Evolutionary conservation across 2,113 vertebrate genomes (phyloP).

Genomic region (Pelobates fuscus): DNA sequence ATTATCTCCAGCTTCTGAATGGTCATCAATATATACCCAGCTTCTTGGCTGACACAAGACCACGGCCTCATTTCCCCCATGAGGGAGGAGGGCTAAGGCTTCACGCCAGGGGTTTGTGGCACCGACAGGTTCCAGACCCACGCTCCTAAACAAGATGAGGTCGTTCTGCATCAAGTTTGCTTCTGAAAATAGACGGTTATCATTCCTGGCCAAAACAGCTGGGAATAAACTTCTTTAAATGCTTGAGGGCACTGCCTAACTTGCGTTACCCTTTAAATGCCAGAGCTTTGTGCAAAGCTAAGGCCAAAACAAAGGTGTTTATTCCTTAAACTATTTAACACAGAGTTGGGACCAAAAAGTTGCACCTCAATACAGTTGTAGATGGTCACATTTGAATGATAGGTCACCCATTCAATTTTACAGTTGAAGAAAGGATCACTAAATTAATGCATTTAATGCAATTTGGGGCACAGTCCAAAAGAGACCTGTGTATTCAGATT

Average conservation of each 20-base stretch:
- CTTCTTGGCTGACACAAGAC: neutral
- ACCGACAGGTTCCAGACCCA: slow-evolving; percentile 37
- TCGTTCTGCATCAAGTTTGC: neutral
- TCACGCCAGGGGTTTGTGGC: slow-evolving; percentile 55
- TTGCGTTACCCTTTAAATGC: no score
- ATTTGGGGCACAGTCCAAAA: no score
- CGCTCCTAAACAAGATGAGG: neutral
- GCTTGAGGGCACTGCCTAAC: neutral
- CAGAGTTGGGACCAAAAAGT: no score
- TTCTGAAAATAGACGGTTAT: neutral
- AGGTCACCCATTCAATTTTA: no score
- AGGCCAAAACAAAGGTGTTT: no score
- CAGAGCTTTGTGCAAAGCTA: no score
- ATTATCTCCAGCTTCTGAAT: accelerated
- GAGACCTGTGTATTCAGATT: no score
- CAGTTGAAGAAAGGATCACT: no score
- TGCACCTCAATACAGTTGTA: no score
- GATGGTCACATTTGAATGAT: no score
- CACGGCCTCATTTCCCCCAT: neutral
- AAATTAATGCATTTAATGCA: no score
- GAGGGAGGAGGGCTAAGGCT: neutral
- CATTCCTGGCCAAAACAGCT: neutral
- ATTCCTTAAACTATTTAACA: no score
- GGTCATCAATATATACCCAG: slow-evolving; percentile 56
- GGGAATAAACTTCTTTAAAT: neutral